phyloP scores from a whole-genome alignment of 1,140 invertebrate species.

The Drosophila asahinai region DNA sequence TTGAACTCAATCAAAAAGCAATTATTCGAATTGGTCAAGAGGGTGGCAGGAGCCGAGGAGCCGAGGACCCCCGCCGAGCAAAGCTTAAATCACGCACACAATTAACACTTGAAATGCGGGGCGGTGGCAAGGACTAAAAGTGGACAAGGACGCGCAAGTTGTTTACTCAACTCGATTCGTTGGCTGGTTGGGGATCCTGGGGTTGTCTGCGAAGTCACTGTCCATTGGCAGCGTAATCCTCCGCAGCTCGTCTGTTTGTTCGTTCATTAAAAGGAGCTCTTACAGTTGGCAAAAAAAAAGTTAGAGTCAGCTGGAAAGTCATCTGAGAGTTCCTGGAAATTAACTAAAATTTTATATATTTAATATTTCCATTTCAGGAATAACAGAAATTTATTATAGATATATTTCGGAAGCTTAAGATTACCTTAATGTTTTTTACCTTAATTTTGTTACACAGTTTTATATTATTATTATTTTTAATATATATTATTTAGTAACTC shows the following conservation, averaged over 20 bases:
- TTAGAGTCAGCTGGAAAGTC: background rate
- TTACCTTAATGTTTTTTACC: no score
- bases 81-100: slow-evolving; percentile 81
- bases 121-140: slow-evolving; percentile 37
- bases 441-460: background rate
- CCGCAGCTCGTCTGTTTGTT: slow-evolving; percentile 61
- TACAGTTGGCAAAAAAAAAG: slow-evolving; percentile 2
- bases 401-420: no score
- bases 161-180: slow-evolving; percentile 66
- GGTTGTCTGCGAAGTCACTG: slow-evolving; percentile 33
- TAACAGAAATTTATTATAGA: no score
- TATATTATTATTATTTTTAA: no score
- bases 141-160: slow-evolving; percentile 58
- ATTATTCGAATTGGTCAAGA: slow-evolving; percentile 62
- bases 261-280: slow-evolving; percentile 71
- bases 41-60: slow-evolving; percentile 11
- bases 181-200: slow-evolving; percentile 7
- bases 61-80: slow-evolving; percentile 3
- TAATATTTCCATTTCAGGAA: no score
- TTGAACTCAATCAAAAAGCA: slow-evolving; percentile 82
- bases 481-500: no score
- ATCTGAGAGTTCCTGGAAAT: no score
- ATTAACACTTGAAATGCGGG: slow-evolving; percentile 69
- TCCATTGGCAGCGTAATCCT: slow-evolving; percentile 73
- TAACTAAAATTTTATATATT: no score